phyloP scores from a whole-genome alignment of 1,140 invertebrate genomes.

The Homarus americanus region DNA sequence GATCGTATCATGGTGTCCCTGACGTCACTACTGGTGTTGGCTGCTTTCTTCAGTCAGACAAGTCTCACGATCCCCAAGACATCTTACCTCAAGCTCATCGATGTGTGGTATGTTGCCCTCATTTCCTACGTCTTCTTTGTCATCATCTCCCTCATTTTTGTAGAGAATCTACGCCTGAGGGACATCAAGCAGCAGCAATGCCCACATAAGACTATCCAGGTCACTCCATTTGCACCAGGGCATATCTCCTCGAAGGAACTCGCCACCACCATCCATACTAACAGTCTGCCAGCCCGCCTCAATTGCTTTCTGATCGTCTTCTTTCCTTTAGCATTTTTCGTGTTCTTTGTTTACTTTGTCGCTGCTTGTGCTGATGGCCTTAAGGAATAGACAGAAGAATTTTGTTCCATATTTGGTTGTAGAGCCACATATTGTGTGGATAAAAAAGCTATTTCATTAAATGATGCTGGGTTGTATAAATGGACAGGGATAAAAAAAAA shows the following conservation, averaged over 20 bases:
- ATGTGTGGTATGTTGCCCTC: slow-evolving; percentile 67
- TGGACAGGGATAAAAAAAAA: too few relatives aligned
- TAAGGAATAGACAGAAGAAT: too few relatives aligned
- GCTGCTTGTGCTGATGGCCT: too few relatives aligned
- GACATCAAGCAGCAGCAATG: too few relatives aligned
- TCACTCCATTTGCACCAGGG: neutral
- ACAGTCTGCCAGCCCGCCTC: neutral
- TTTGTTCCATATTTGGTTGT: too few relatives aligned
- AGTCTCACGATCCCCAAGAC: slow-evolving; percentile 59
- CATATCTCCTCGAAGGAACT: neutral
- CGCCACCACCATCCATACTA: neutral
- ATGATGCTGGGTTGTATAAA: too few relatives aligned
- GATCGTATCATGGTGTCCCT: slow-evolving; percentile 72
- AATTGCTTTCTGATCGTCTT: neutral
- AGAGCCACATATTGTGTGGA: too few relatives aligned
- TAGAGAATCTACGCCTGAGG: slow-evolving; percentile 19
- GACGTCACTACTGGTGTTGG: slow-evolving; percentile 65
- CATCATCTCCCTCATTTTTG: slow-evolving; percentile 39
- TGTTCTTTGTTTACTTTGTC: neutral
- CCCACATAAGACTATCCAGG: neutral
- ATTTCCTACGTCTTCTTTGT: slow-evolving; percentile 61
- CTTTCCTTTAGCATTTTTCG: neutral
- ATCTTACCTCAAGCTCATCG: slow-evolving; percentile 68
- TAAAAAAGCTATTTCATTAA: too few relatives aligned
- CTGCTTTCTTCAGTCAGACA: slow-evolving; percentile 63